A percentile compares a stretch with the other conserved stretches of the same genome.
Evolutionary conservation across 2,797 vertebrate genomes (phyloP).

Genomic region (Pseudomugil gertrudae): DNA sequence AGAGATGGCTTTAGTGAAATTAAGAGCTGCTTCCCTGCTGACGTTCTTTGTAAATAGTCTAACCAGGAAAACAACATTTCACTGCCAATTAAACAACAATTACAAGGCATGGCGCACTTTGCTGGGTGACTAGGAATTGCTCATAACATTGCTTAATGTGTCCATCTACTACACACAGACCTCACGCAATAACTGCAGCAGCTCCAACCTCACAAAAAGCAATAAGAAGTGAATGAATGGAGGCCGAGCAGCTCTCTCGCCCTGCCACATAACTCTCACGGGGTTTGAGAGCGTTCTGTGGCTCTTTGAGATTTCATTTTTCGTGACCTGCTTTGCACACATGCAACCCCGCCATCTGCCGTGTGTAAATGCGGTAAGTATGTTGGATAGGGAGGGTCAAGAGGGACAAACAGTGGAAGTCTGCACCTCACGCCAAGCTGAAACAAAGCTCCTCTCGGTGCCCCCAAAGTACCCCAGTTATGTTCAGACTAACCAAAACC

Average conservation of each 20-base stretch:
- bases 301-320: slow-evolving; percentile 65
- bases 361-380: slow-evolving; percentile 83
- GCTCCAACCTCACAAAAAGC: slow-evolving; percentile 29
- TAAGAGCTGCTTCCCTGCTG: slow-evolving; percentile 20
- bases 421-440: slow-evolving; percentile 69
- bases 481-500: slow-evolving; percentile 36
- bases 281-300: slow-evolving; percentile 74
- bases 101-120: slow-evolving; percentile 63
- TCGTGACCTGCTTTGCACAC: slow-evolving; percentile 70
- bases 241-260: slow-evolving; percentile 17
- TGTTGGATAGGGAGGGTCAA: slow-evolving; percentile 76
- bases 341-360: slow-evolving; percentile 83
- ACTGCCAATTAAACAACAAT: slow-evolving; percentile 78
- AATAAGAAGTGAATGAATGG: slow-evolving; percentile 20
- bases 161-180: slow-evolving; percentile 40
- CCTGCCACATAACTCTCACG: slow-evolving; percentile 64
- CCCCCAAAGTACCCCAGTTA: slow-evolving; percentile 37
- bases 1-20: slow-evolving; percentile 25
- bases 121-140: slow-evolving; percentile 63
- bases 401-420: slow-evolving; percentile 76
- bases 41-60: slow-evolving; percentile 59
- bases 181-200: slow-evolving; percentile 15
- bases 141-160: slow-evolving; percentile 50
- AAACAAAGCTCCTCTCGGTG: slow-evolving; percentile 51
- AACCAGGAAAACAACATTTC: slow-evolving; percentile 76